Evolutionary conservation across 1,140 invertebrate species (phyloP), one percentile per base, ranked within the genome.

Genomic region (Drosophila sproati): DNA sequence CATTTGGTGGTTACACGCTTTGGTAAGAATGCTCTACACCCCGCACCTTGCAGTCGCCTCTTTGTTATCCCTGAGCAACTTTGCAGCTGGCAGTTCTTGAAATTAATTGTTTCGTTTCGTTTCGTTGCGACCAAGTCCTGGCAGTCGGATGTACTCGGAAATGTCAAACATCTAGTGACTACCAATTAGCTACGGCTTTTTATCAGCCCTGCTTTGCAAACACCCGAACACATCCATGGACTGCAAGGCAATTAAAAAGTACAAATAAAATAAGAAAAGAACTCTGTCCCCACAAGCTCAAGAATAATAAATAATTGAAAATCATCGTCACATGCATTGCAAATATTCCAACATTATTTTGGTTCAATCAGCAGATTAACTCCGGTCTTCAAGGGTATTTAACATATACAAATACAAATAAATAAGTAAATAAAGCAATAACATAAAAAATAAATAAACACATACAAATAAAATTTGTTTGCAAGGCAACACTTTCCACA

Each of bases 1-100:
- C 80, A 78, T 82, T 82, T 81, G 74, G 79, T 35, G 57, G 57
- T 82, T 74, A 74, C 74, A 82, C 64, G 77, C 76, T 78, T 69
- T 6, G 43, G 78, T 56, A 71, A 68, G 45, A 82, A 69, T 82
- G 76, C 64, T 20, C 20, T 20, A 20, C 20, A 20, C 20, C 45
- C 61, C 57, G 51, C 45, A 4, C 5, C 56, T 3, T 29, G 28
- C 29, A 29, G 47, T 6, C 47, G 3, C 7, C 57, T 29, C 5
- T 37, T 39, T 20, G 34, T 55, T 52, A 34, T 52, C 31, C 10
- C 43, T 45, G 20, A 28, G 45, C 51, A 35, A 31, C 29, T 43
- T 54, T 20, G 20, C 20, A 12, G 52, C 12, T 54, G 12, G 41
- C 41, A 47, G 12, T 47, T 50, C 62, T 55, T 63, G 45, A 77